Base-by-base conservation (phyloP, 2,113 vertebrate genomes). In the Grantiella picta region DNA sequence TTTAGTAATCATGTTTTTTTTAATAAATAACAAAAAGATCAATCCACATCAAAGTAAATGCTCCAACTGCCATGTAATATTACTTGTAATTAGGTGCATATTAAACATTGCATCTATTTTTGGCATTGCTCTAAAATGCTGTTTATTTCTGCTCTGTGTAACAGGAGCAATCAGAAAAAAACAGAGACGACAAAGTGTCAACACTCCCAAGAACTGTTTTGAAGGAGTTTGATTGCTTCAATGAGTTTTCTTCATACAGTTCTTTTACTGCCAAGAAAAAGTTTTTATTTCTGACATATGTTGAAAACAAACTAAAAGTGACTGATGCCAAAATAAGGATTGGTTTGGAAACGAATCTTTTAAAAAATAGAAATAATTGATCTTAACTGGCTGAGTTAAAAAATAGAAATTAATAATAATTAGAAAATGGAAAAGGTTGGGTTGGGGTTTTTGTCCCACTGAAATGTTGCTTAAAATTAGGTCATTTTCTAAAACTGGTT, bases 371-470 rank as follows among this genome's bases (percentile, higher is more conserved):
- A 53, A 70, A 71, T 2, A 50, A 45, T 11, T 19, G 23, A 64
- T 52, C 36, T 65, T 19, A 72, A 3, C 7, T 36, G 8, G 13
- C 4, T 68, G n/a, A 81, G 25, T 50, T 59, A 56, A 76, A 84
- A 72, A 40, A 6, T 2, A 44, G 5, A 69, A 70, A 69, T 50
- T n/a, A 70, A 35, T 40, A 83, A 52, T 17, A 69, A 54, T 27
- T 45, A 93, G 47, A 59, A 93, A 63, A 68, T 33, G 5, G 9
- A 78, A 87, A 89, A 71, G 3, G 3, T 36, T 49, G 28, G 7
- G 8, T 31, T 0, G 13, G 18, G 15, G 0, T 0, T 10, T n/a
- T 42, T 76, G 54, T 29, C 15, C 12, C 13, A 15, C 23, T 65
- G 57, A 88, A 61, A 45, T 70, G 49, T 8, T 82, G 44, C 16